Evolutionary conservation across 2,888 invertebrate genomes (phyloP), one percentile per base, ranked within the genome.

Genomic region (Colletes collaris): DNA sequence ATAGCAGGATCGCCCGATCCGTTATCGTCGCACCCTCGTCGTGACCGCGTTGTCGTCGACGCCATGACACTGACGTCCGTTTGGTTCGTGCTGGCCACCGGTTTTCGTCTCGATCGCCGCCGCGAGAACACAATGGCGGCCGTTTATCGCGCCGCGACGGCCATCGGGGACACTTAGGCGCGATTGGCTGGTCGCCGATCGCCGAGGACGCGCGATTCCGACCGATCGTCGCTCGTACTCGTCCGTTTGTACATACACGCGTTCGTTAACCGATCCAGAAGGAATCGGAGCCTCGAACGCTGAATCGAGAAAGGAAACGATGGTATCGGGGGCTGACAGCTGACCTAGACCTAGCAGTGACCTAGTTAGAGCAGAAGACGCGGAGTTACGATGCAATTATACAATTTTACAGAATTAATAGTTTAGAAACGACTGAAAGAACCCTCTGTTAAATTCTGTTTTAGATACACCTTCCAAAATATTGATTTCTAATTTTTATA

Each of bases 21-120:
- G 68, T 71, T 53, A 55, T 80, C 76, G 64, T 66, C 69, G 52
- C 76, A 27, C 81, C 67, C 13, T 67, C 69, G 37, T 75, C 76
- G 37, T 71, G 68, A 66, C 49, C 66, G 65, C 70, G 46, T 37
- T 58, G 49, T 50, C 65, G 63, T 64, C 79, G 83, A 70, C 70
- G 80, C 69, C 74, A 79, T 67, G 80, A 70, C 80, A 67, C 50
- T 52, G 50, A 16, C 46, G n/a, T 62, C 46, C 59, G 19, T 16
- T 65, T 16, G 72, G n/a, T 49, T 52, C 44, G 7, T 40, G 13
- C 10, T 49, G 46, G 49, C 27, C 27, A 64, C 10, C 44, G 55
- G 49, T 27, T 72, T 58, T 59, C 76, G 59, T 53, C 35, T 46
- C 44, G 60, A 71, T 58, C 60, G 56, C 37, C 19, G 40, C 19